These are phyloP conservation scores for Proterorhinus semilunaris DNA, from an alignment of 2,113 vertebrate genomes.

Conservation along the genomic window DNA sequence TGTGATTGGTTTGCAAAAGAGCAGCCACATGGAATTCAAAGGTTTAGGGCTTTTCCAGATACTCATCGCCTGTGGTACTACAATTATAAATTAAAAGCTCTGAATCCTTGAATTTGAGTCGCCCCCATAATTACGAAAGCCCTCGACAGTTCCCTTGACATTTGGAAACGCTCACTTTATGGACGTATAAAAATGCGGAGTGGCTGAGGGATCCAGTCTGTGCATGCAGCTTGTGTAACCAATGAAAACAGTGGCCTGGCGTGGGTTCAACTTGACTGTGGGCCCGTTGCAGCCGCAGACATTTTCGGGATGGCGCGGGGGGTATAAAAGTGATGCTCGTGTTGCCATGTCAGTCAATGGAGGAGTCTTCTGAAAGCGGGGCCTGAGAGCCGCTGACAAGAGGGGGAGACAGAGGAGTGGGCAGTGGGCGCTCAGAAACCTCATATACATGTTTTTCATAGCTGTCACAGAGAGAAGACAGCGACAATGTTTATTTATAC, in stretches of 20 bases:
- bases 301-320: slow-evolving; percentile 34
- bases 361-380: slow-evolving; percentile 44
- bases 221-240: slow-evolving; percentile 36
- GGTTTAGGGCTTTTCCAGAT: too few species aligned
- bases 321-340: slow-evolving; percentile 37
- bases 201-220: slow-evolving; percentile 39
- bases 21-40: too few species aligned
- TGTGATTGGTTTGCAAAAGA: too few species aligned
- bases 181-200: slow-evolving; percentile 30
- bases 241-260: slow-evolving; percentile 38
- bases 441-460: slow-evolving; percentile 27
- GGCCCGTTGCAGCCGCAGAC: slow-evolving; percentile 22
- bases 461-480: slow-evolving; percentile 33
- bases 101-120: not conserved
- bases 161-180: slow-evolving; percentile 7
- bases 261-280: slow-evolving; percentile 15
- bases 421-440: slow-evolving; percentile 25
- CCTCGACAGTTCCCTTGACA: not conserved
- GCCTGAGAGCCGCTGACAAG: slow-evolving; percentile 70
- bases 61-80: not conserved
- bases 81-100: not conserved
- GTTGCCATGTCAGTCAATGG: slow-evolving; percentile 57
- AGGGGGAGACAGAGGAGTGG: slow-evolving; percentile 47
- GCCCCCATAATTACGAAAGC: not conserved
- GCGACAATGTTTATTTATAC: slow-evolving; percentile 30